Evolutionary conservation across 2,888 invertebrate genomes (phyloP).

Genomic region (Hemaris fuciformis): DNA sequence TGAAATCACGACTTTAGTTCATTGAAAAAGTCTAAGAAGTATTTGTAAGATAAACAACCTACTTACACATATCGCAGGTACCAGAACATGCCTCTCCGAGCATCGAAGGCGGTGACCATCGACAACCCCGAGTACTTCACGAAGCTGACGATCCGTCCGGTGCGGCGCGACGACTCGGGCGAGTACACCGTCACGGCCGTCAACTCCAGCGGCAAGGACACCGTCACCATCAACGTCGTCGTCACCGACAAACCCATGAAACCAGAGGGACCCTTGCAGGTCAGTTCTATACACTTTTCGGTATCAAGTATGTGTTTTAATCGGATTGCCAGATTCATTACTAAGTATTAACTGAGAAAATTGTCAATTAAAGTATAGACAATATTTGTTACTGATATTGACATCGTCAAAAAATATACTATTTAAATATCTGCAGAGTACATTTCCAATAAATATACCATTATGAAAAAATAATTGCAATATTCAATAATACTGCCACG

Average conservation of each 20-base stretch:
- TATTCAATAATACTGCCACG: too few species aligned
- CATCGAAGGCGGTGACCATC: constrained; percentile 87
- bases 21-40: too few species aligned
- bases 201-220: constrained; percentile 93
- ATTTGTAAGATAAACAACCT: too few species aligned
- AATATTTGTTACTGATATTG: too few species aligned
- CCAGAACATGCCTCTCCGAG: constrained; percentile 87
- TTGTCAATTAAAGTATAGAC: too few species aligned
- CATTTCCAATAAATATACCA: too few species aligned
- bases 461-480: too few species aligned
- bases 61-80: constrained; percentile 67
- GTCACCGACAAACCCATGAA: constrained; percentile 93
- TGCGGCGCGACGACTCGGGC: constrained; percentile 90
- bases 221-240: constrained; percentile 89
- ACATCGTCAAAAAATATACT: too few species aligned
- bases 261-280: constrained; percentile 95
- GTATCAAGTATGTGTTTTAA: too few species aligned
- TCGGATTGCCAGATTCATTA: too few species aligned
- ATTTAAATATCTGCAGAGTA: too few species aligned
- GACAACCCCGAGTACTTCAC: constrained; percentile 94
- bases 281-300: constrained; percentile 42
- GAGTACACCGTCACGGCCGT: constrained; percentile 93
- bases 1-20: background rate
- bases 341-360: too few species aligned
- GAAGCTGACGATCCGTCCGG: constrained; percentile 90